Evolutionary conservation across 2,797 vertebrate species (phyloP).

Genomic region (Xenentodon cancila): DNA sequence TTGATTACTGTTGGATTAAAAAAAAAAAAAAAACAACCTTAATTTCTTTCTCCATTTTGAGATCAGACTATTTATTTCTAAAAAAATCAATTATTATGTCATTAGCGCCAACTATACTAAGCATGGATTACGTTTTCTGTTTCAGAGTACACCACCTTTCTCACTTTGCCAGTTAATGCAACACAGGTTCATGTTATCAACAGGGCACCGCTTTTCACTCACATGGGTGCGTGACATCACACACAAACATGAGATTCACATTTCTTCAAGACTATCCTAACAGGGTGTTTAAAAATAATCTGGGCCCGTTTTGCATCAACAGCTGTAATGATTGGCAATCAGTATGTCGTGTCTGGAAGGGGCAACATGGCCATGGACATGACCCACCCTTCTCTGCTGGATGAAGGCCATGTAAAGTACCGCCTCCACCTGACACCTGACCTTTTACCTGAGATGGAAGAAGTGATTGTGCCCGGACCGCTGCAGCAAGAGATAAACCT

Average conservation of each 20-base stretch:
- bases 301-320: conserved; percentile 12
- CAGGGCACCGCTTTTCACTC: conserved; percentile 91
- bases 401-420: conserved; percentile 86
- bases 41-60: neutral
- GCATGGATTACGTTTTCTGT: conserved; percentile 2
- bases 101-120: too few species aligned
- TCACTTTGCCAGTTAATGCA: conserved; percentile 85
- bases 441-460: conserved; percentile 87
- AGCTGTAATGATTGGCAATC: conserved; percentile 85
- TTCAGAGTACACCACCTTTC: conserved; percentile 91
- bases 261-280: neutral
- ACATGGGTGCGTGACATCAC: conserved; percentile 86
- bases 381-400: conserved; percentile 87
- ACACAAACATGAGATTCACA: neutral
- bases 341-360: conserved; percentile 87
- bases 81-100: too few species aligned
- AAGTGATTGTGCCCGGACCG: conserved; percentile 86
- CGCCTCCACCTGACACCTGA: conserved; percentile 85
- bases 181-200: conserved; percentile 86
- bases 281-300: neutral
- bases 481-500: conserved; percentile 82
- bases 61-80: too few species aligned
- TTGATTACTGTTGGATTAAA: neutral
- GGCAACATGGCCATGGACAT: conserved; percentile 80
- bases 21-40: neutral